Evolutionary conservation across 2,113 vertebrate genomes (phyloP).

Genomic region (Oryctolagus cuniculus): mOryCun1.1 NC_091434.1:78982501-78983000

Average conservation of each 20-base stretch:
- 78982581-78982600: background rate
- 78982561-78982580: background rate
- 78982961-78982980: background rate
- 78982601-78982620: background rate
- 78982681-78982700: background rate
- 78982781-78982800: background rate
- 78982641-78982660: background rate
- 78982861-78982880: background rate
- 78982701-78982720: background rate
- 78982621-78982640: background rate
- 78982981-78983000: background rate
- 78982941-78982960: background rate
- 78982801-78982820: background rate
- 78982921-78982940: background rate
- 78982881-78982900: background rate
- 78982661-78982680: background rate
- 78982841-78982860: background rate
- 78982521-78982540: background rate
- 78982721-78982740: background rate
- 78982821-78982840: background rate
- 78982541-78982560: background rate
- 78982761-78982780: background rate
- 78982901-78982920: background rate
- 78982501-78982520: background rate
- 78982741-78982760: background rate